These are phyloP conservation scores for Typhlichthys eigenmanni DNA, from an alignment of 2,797 vertebrate species.

Conservation along the genomic window DNA sequence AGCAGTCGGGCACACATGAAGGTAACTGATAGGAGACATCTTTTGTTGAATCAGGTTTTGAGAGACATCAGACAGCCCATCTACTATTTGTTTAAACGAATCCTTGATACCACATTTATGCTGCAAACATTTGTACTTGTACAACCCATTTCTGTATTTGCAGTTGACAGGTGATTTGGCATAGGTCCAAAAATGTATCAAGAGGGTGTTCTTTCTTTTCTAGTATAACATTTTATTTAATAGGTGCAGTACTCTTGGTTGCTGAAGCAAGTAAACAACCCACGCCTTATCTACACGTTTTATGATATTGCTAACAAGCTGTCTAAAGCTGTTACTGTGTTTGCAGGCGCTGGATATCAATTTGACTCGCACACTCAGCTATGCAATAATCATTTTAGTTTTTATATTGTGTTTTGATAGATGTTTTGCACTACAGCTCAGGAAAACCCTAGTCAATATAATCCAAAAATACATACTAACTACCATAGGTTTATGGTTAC, in stretches of 20 bases:
- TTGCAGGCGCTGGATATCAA: background rate
- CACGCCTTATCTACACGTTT: constrained; percentile 29
- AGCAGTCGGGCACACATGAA: constrained; percentile 5
- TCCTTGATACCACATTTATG: constrained; percentile 23
- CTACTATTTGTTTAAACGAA: constrained; percentile 27
- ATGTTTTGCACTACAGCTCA: background rate
- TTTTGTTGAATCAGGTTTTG: constrained; percentile 21
- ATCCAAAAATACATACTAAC: too few relatives aligned
- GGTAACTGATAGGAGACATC: constrained; percentile 30
- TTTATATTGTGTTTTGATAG: background rate
- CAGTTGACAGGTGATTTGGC: constrained; percentile 13
- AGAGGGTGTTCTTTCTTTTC: constrained; percentile 17
- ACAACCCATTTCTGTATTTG: constrained; percentile 25
- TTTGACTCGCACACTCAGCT: background rate
- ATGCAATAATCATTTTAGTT: background rate
- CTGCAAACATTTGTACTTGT: constrained; percentile 25
- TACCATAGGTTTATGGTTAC: too few relatives aligned
- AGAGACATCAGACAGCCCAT: background rate
- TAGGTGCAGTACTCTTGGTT: constrained; percentile 9
- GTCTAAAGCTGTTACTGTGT: constrained; percentile 5
- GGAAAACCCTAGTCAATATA: too few relatives aligned
- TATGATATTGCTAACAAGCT: constrained; percentile 6
- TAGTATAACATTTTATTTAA: constrained; percentile 22
- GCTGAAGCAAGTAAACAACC: constrained; percentile 7
- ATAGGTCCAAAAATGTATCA: constrained; percentile 5